Evolutionary conservation across 2,797 vertebrate species (phyloP).

Genomic region (Schizopygopsis pylzovi): DNA sequence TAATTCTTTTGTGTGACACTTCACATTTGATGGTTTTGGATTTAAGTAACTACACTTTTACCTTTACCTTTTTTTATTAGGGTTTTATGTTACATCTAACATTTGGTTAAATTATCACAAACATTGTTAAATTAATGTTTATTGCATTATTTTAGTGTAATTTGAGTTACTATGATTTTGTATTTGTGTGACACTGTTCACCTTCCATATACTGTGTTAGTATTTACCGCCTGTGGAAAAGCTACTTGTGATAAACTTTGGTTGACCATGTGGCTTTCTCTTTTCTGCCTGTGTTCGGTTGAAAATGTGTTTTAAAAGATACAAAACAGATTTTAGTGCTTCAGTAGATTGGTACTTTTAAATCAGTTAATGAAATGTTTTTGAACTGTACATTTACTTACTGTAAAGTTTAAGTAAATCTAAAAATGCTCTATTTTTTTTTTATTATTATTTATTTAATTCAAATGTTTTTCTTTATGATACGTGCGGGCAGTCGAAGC

Average conservation of each 20-base stretch:
- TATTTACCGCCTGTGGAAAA: background rate
- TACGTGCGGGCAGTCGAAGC: background rate
- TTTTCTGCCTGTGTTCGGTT: background rate
- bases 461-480: background rate
- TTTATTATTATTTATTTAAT: too few species aligned
- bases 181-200: background rate
- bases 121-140: too few species aligned
- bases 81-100: background rate
- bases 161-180: background rate
- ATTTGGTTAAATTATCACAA: background rate
- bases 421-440: background rate
- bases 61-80: background rate
- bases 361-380: background rate
- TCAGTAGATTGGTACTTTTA: background rate
- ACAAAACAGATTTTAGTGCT: background rate
- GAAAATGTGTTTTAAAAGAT: too few species aligned
- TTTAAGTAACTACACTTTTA: background rate
- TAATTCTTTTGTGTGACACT: background rate
- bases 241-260: background rate
- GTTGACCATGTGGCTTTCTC: background rate
- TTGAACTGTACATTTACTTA: background rate
- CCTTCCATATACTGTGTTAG: background rate
- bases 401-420: background rate
- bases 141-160: background rate
- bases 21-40: background rate